A percentile compares a stretch with the other conserved stretches of the same genome.
These are phyloP conservation scores for Acromyrmex charruanus DNA, from an alignment of 1,140 invertebrate species.

Conservation along the genomic window DNA sequence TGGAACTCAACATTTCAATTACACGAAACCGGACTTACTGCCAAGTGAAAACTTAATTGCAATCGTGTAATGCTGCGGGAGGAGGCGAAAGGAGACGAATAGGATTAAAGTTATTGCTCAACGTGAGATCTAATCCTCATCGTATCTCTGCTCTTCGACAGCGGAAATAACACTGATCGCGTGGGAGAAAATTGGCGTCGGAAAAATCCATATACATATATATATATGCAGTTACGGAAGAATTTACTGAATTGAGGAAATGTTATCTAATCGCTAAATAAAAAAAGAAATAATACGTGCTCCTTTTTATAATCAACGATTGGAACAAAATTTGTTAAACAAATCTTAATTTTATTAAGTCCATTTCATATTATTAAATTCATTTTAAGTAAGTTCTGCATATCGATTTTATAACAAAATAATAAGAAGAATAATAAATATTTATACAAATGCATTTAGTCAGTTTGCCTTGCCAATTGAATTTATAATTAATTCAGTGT, in stretches of 20 bases:
- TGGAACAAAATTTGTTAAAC: neutral
- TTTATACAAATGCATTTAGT: constrained; percentile 18
- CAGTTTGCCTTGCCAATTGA: constrained; percentile 23
- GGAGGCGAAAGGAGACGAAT: constrained; percentile 6
- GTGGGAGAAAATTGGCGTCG: neutral
- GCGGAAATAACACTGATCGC: constrained; percentile 40
- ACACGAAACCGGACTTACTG: constrained; percentile 52
- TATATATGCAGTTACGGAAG: neutral
- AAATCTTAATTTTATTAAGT: neutral
- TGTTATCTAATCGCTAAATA: neutral
- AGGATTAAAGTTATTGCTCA: constrained; percentile 49
- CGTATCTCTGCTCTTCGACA: neutral
- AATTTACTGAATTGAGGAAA: constrained; percentile 5
- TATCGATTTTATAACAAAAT: neutral
- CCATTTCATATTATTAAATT: neutral
- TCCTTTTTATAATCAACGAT: neutral
- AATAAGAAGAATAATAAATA: neutral
- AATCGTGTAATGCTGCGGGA: constrained; percentile 46
- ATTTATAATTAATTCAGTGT: constrained; percentile 56
- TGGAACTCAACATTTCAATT: constrained; percentile 68
- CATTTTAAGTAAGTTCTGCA: too few relatives aligned
- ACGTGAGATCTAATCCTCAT: constrained; percentile 45
- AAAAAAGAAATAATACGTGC: neutral
- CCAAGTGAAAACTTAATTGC: constrained; percentile 70
- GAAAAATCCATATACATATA: neutral